phyloP scores from a whole-genome alignment of 2,113 vertebrate species.

The Chauna torquata region DNA sequence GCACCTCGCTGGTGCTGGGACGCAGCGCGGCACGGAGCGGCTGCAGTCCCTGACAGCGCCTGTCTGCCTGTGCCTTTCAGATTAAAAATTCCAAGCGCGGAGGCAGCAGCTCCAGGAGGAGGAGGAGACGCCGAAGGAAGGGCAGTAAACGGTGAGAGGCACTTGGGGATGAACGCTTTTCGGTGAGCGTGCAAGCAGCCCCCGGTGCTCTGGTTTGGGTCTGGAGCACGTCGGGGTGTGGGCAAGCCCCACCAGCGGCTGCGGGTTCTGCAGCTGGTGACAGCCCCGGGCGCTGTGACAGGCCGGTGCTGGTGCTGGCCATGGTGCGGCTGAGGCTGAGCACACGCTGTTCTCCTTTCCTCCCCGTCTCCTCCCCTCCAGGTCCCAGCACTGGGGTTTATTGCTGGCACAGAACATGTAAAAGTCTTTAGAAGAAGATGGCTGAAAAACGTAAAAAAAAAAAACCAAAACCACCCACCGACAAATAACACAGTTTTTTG shows the following conservation, averaged over 20 bases:
- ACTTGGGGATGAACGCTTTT: not conserved
- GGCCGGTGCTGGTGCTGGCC: not conserved
- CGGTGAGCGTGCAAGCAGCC: fast-evolving
- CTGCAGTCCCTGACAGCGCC: not conserved
- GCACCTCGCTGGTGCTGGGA: not conserved
- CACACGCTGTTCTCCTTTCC: not conserved
- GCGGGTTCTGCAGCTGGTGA: not conserved
- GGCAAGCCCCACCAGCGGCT: not conserved
- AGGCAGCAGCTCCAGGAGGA: slow-evolving; percentile 77
- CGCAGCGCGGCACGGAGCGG: not conserved
- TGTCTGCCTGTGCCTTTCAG: slow-evolving; percentile 69
- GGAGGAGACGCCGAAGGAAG: slow-evolving; percentile 80
- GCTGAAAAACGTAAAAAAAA: slow-evolving; percentile 5
- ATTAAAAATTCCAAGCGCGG: slow-evolving; percentile 81
- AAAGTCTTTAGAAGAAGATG: slow-evolving; percentile 8
- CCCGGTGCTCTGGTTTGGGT: not conserved
- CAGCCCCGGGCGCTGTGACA: fast-evolving
- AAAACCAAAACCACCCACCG: not conserved
- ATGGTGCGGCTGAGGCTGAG: not conserved
- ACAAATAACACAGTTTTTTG: not conserved
- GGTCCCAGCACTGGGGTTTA: slow-evolving; percentile 41
- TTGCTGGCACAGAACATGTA: slow-evolving; percentile 30
- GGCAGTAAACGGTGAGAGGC: slow-evolving; percentile 82
- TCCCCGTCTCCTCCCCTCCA: not conserved
- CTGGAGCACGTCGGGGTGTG: fast-evolving